A percentile compares a stretch with the other conserved stretches of the same genome.
Evolutionary conservation across 2,113 vertebrate species (phyloP).

Genomic region (Macheiramphus alcinus): DNA sequence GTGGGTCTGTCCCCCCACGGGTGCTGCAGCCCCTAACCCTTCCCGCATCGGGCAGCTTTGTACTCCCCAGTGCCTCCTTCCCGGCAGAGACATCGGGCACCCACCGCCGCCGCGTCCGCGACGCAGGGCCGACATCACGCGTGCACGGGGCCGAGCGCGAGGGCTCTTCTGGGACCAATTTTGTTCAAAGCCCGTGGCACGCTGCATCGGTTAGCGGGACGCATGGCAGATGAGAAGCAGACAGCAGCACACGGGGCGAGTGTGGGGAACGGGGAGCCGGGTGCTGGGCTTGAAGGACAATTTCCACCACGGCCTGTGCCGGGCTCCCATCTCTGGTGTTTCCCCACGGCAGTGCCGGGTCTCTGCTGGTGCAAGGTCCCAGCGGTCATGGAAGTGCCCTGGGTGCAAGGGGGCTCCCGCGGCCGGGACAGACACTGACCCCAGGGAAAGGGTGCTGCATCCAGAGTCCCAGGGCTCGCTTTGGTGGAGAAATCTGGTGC

Average conservation of each 20-base stretch:
- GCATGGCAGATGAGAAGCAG: not conserved
- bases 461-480: not conserved
- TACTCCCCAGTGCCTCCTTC: not conserved
- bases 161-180: conserved; percentile 22
- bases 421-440: not conserved
- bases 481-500: not conserved
- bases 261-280: accelerated
- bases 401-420: not conserved
- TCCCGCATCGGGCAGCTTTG: accelerated
- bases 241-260: not conserved
- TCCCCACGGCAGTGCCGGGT: accelerated
- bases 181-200: not conserved
- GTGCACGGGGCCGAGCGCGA: not conserved
- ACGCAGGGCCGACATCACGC: not conserved
- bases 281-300: not conserved
- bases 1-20: not conserved
- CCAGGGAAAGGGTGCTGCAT: not conserved
- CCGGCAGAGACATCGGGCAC: not conserved
- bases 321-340: accelerated
- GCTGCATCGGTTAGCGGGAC: not conserved
- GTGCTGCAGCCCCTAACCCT: not conserved
- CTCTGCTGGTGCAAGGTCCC: not conserved
- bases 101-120: accelerated
- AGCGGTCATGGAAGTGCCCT: not conserved
- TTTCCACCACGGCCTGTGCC: not conserved